These are phyloP conservation scores for Caenorhabditis sp. DNA, from an alignment of 2,888 invertebrate species.

Conservation along the genomic window DNA sequence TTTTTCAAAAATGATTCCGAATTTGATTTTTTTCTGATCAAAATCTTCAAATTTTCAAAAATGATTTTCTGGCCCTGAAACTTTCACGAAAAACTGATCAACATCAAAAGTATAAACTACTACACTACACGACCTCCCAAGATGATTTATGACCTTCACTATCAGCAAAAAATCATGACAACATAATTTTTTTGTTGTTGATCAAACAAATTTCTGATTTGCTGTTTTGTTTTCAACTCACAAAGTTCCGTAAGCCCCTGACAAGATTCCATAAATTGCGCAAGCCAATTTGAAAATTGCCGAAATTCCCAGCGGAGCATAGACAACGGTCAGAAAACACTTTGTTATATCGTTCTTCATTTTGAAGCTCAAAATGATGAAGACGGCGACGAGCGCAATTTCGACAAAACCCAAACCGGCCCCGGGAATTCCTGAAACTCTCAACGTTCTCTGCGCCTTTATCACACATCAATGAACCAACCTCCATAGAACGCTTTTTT, in stretches of 20 bases:
- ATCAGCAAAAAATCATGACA: too few relatives aligned
- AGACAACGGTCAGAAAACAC: slow-evolving; percentile 19
- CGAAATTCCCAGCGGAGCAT: slow-evolving; percentile 31
- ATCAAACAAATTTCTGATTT: too few relatives aligned
- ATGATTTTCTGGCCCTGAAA: too few relatives aligned
- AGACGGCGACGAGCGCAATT: slow-evolving; percentile 14
- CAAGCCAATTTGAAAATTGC: slow-evolving; percentile 30
- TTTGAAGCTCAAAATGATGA: slow-evolving; percentile 28
- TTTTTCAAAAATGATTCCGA: too few relatives aligned
- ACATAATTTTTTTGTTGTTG: too few relatives aligned
- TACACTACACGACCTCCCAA: too few relatives aligned
- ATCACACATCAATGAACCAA: background rate
- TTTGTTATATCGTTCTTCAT: slow-evolving; percentile 35
- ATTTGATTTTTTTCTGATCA: too few relatives aligned
- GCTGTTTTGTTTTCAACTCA: background rate
- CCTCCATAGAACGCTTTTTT: slow-evolving; percentile 32
- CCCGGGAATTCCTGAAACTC: slow-evolving; percentile 12
- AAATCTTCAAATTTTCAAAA: too few relatives aligned
- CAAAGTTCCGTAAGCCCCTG: slow-evolving; percentile 27
- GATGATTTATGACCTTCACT: too few relatives aligned
- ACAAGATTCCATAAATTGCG: slow-evolving; percentile 13
- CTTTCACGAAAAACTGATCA: too few relatives aligned
- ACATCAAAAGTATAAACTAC: too few relatives aligned
- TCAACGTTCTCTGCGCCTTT: background rate
- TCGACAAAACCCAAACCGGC: slow-evolving; percentile 18